phyloP scores from a whole-genome alignment of 2,797 vertebrate genomes.

The Clarias pachynema region DNA sequence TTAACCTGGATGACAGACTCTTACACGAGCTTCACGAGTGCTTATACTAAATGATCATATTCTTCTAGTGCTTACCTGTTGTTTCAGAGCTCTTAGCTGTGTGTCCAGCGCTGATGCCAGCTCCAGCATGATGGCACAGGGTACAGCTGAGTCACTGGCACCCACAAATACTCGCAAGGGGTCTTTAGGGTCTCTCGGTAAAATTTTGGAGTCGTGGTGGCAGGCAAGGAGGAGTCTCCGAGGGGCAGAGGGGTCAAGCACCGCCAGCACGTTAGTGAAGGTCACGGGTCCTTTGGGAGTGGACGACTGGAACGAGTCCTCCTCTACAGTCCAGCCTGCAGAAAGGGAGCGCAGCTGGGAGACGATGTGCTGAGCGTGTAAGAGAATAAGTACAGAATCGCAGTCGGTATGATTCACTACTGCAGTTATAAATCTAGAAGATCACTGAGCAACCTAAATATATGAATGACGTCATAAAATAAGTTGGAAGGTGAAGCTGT shows the following conservation, averaged over 20 bases:
- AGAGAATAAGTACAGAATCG: slow-evolving; percentile 9
- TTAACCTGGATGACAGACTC: background rate
- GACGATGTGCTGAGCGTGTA: slow-evolving; percentile 78
- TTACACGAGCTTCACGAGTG: background rate
- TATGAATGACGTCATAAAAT: background rate
- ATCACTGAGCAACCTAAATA: background rate
- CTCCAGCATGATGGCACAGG: slow-evolving; percentile 90
- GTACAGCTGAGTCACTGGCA: slow-evolving; percentile 89
- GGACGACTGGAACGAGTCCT: slow-evolving; percentile 78
- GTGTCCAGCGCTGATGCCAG: slow-evolving; percentile 79
- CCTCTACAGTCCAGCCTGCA: slow-evolving; percentile 82
- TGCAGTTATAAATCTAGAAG: background rate
- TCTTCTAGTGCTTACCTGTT: slow-evolving; percentile 70
- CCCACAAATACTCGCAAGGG: slow-evolving; percentile 80
- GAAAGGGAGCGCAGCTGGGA: slow-evolving; percentile 72
- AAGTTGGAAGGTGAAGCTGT: background rate
- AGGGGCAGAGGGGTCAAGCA: slow-evolving; percentile 75
- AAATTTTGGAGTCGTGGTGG: slow-evolving; percentile 89
- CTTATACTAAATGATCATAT: background rate
- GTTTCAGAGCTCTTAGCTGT: slow-evolving; percentile 73
- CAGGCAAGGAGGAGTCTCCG: slow-evolving; percentile 83
- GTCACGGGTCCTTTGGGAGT: slow-evolving; percentile 80
- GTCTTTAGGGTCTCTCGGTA: slow-evolving; percentile 66
- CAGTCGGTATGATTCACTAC: background rate
- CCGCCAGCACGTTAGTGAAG: slow-evolving; percentile 87